Evolutionary conservation across 2,888 invertebrate genomes (phyloP), one percentile per base, ranked within the genome.

Genomic region (Galeruca laticollis): DNA sequence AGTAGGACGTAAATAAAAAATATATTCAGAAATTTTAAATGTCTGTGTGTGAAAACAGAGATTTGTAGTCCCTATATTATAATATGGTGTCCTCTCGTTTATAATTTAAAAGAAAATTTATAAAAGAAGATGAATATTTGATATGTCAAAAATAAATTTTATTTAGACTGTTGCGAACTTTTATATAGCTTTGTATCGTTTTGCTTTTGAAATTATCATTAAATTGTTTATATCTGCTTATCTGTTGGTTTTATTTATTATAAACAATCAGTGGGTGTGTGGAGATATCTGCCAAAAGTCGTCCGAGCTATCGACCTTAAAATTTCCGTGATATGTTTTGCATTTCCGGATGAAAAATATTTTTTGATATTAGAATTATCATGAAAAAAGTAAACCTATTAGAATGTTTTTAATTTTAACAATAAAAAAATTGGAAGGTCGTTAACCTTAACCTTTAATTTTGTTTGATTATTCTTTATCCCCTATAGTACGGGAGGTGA

Each of bases 121-220:
- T 47, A 47, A 47, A 18, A 15, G 9, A 47, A 47, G 47, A 26
- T 5, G 26, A 26, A 26, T 18, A 15, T 47, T 47, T 47, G 47
- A 69, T 76, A 76, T 68, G 63, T 73, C 63, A 69, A 72, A 61
- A 60, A 70, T 26, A 26, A 52, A 52, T 69, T 69, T 70, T 77
- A 78, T 79, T 80, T 77, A 77, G 78, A 82, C 76, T 82, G 82
- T 82, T 83, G 81, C 81, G 81, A 80, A 82, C 79, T 82, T 82
- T 83, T 81, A 81, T 81, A 81, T 80, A 83, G 82, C 82, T 83
- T 82, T 82, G 82, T 82, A 83, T 80, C 3, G 6, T 26, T 26
- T 83, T 82, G 81, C 81, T 83, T 82, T 77, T 77, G 69, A 74
- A 69, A 73, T 71, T 79, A 73, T 75, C 76, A 78, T 77, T 78